A percentile compares a stretch with the other conserved stretches of the same genome.
Conservation (phyloP, 2,797 vertebrate genomes). For the Sebastes minor region DNA sequence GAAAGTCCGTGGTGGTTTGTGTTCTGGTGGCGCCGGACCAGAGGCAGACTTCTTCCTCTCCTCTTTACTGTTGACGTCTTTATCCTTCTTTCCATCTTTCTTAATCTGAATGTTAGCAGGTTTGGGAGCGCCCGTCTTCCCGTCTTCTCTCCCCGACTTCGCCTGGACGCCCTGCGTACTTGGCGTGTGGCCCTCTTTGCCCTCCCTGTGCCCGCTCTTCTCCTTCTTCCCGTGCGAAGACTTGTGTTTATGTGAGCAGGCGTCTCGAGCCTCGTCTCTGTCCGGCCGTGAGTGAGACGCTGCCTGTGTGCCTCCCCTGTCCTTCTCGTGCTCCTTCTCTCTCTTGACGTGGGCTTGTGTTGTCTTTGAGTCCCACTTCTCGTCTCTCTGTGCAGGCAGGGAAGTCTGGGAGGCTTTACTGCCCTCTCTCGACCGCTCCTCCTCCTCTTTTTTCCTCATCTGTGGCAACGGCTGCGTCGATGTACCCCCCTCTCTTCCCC, state of each 20-base stretch:
- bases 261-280: conserved; percentile 72
- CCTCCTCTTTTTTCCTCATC: conserved; percentile 70
- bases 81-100: conserved; percentile 73
- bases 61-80: conserved; percentile 66
- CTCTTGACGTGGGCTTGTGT: conserved; percentile 58
- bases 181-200: conserved; percentile 33
- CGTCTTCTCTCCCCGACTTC: conserved; percentile 57
- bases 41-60: conserved; percentile 80
- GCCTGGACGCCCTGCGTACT: conserved; percentile 19
- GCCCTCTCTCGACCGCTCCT: conserved; percentile 64
- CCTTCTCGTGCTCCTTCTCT: conserved; percentile 68
- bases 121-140: conserved; percentile 54
- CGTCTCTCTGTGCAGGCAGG: conserved; percentile 70
- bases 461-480: not conserved
- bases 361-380: conserved; percentile 73
- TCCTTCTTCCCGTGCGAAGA: conserved; percentile 77
- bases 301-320: conserved; percentile 39
- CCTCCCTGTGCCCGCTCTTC: conserved; percentile 69
- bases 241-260: conserved; percentile 67
- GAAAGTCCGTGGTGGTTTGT: conserved; percentile 75
- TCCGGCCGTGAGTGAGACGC: conserved; percentile 41
- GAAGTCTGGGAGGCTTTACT: conserved; percentile 43
- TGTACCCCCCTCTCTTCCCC: conserved; percentile 31
- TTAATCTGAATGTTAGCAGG: conserved; percentile 43
- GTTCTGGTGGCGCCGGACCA: conserved; percentile 74